Conservation (phyloP, 1,140 invertebrate species). For the Drosophila cardini region DNA sequence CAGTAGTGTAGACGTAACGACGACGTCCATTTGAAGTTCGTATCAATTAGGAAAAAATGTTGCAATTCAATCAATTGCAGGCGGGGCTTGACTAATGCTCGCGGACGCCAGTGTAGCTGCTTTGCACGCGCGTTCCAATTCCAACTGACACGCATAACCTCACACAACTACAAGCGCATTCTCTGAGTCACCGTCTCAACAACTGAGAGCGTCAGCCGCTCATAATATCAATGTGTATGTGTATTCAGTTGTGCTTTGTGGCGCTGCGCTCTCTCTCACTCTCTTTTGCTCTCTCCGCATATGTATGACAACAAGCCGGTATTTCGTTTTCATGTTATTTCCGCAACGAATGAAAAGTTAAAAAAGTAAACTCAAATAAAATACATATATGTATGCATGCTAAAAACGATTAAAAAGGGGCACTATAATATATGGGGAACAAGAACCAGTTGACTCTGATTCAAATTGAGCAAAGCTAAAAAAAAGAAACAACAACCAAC, state of each 20-base stretch:
- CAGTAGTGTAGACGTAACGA: conserved; percentile 22
- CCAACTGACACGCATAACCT: conserved; percentile 68
- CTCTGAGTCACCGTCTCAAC: conserved; percentile 65
- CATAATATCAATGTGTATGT: conserved; percentile 13
- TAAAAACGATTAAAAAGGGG: conserved; percentile 37
- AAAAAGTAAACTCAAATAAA: conserved; percentile 59
- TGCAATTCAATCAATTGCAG: conserved; percentile 72
- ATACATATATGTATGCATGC: conserved; percentile 34
- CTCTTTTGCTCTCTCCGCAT: conserved; percentile 20
- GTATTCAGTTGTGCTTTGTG: not conserved
- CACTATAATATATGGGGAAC: conserved; percentile 16
- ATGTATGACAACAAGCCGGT: conserved; percentile 75
- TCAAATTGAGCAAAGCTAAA: conserved; percentile 46
- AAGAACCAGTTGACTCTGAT: conserved; percentile 69
- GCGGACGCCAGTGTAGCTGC: conserved; percentile 54
- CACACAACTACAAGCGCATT: conserved; percentile 76
- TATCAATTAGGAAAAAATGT: conserved; percentile 78
- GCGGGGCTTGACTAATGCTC: conserved; percentile 21
- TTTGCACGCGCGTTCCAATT: conserved; percentile 71
- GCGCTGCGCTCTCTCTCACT: conserved; percentile 3
- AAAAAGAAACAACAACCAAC: conserved; percentile 56
- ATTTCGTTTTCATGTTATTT: conserved; percentile 67
- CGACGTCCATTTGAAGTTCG: conserved; percentile 74
- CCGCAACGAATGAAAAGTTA: conserved; percentile 64
- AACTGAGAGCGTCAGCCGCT: conserved; percentile 14